phyloP scores from a whole-genome alignment of 2,888 invertebrate species.

The Unio pictorum region DNA sequence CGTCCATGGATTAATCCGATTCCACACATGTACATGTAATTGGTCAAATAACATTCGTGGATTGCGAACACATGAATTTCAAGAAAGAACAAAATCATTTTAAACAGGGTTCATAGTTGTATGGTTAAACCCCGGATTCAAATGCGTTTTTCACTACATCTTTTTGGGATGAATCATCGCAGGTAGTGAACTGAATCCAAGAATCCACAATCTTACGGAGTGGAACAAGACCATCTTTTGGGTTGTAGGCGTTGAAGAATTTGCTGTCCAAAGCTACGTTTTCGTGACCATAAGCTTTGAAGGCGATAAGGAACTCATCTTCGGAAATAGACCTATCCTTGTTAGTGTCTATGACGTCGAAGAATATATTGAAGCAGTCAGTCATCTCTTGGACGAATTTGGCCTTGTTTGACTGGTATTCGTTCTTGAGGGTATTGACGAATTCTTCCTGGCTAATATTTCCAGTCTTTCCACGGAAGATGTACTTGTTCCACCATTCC shows the following conservation, averaged over 20 bases:
- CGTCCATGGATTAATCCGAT: too few relatives aligned
- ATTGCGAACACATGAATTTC: too few relatives aligned
- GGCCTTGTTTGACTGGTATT: constrained; percentile 22
- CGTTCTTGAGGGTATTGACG: constrained; percentile 15
- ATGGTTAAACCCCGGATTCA: constrained; percentile 25
- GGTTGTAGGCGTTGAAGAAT: constrained; percentile 34
- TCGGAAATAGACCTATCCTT: constrained; percentile 43
- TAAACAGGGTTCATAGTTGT: not conserved
- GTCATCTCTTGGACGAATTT: constrained; percentile 27
- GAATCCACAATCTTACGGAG: constrained; percentile 34
- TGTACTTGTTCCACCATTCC: constrained; percentile 42
- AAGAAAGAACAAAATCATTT: too few relatives aligned
- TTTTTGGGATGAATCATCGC: constrained; percentile 20
- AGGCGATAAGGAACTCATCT: constrained; percentile 45
- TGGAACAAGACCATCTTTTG: constrained; percentile 33
- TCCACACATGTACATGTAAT: too few relatives aligned
- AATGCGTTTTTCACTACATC: constrained; percentile 38
- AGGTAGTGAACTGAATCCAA: constrained; percentile 33
- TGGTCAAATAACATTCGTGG: too few relatives aligned
- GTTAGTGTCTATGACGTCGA: constrained; percentile 49
- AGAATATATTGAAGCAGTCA: constrained; percentile 36
- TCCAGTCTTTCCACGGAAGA: constrained; percentile 26
- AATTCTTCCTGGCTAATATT: constrained; percentile 37
- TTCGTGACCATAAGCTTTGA: constrained; percentile 47
- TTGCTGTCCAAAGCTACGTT: constrained; percentile 38